Evolutionary conservation across 2,888 invertebrate genomes (phyloP).

Genomic region (Hirtodrosophila confusa): DNA sequence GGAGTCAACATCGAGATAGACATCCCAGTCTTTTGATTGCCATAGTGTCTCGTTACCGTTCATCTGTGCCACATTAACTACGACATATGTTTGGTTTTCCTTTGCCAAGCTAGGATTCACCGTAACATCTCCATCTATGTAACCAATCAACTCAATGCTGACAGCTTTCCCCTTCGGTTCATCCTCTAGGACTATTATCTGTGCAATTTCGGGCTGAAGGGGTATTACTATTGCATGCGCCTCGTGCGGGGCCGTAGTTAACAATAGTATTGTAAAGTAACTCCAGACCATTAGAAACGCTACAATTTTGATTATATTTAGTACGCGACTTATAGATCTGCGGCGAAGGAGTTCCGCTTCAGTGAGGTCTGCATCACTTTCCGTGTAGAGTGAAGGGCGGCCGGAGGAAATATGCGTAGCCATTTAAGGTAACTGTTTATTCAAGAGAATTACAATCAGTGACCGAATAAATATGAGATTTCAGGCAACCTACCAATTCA

Average conservation of each 20-base stretch:
- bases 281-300: constrained; percentile 22
- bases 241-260: constrained; percentile 1
- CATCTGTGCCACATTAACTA: not conserved
- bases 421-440: not conserved
- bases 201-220: not conserved
- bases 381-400: not conserved
- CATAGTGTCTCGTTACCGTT: not conserved
- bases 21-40: constrained; percentile 14
- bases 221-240: not conserved
- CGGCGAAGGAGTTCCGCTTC: constrained; percentile 8
- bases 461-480: too few relatives aligned
- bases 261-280: constrained; percentile 10
- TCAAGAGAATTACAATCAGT: too few relatives aligned
- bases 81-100: constrained; percentile 2
- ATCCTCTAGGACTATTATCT: not conserved
- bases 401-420: too few relatives aligned
- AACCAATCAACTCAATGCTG: constrained; percentile 7
- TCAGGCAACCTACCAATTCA: too few relatives aligned
- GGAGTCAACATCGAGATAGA: not conserved
- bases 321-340: not conserved
- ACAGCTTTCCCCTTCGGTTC: constrained; percentile 1
- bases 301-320: constrained; percentile 14
- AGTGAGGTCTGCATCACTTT: not conserved
- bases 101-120: not conserved
- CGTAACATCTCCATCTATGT: constrained; percentile 9